Percentiles rank a stretch among this genome's conserved stretches.
Conservation (phyloP, 2,113 vertebrate species). For the Centropus bengalensis region DNA sequence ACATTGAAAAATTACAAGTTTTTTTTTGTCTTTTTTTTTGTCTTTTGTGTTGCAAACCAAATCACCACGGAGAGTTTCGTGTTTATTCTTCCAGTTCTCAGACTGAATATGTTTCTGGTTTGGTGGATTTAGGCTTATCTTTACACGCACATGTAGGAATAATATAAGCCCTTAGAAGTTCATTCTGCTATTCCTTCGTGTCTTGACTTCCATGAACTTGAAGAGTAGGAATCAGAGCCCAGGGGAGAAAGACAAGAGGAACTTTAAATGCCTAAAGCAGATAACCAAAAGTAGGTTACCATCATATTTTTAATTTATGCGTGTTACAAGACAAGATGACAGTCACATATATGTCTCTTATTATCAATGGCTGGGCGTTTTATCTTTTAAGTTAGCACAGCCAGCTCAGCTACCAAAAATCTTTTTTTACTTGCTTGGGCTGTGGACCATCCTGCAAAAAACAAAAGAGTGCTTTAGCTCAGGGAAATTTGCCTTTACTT, state of each 20-base stretch:
- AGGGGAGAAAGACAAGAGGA: slow-evolving; percentile 20
- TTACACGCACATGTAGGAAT: not conserved
- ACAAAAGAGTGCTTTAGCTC: not conserved
- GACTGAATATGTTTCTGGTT: not conserved
- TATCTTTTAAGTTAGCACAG: not conserved
- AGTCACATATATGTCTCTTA: not conserved
- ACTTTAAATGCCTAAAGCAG: slow-evolving; percentile 41
- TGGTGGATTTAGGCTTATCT: not conserved
- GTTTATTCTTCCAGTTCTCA: not conserved
- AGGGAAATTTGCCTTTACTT: not conserved
- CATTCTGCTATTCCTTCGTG: slow-evolving; percentile 23
- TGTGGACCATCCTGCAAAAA: not conserved
- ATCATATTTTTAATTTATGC: slow-evolving; percentile 33
- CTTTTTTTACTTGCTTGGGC: not conserved
- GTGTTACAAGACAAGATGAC: not conserved
- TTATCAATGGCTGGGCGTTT: not conserved
- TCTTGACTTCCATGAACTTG: slow-evolving; percentile 48
- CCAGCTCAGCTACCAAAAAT: not conserved
- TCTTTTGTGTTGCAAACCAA: not conserved
- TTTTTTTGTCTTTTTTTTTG: not conserved
- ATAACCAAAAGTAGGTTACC: slow-evolving; percentile 58
- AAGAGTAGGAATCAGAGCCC: slow-evolving; percentile 29
- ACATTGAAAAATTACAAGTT: not conserved
- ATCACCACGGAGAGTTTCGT: not conserved
- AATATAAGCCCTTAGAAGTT: not conserved